Evolutionary conservation across 2,113 vertebrate genomes (phyloP), one percentile per base, ranked within the genome.

Genomic region (Entosphenus tridentatus): DNA sequence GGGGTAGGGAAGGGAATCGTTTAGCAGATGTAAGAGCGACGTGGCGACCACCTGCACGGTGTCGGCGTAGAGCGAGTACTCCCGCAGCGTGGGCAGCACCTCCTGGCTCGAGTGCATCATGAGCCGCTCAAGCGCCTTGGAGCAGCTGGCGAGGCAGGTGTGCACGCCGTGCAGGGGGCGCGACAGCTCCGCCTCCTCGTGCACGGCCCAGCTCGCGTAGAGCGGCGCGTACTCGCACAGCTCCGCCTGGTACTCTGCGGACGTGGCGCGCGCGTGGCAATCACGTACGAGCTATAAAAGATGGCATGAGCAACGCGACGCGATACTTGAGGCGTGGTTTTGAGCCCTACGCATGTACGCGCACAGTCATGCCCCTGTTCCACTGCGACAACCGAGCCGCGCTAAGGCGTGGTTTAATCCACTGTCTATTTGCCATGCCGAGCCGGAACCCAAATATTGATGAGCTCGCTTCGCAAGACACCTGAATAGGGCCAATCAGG

Each of bases 31-130:
- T 2, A 68, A 70, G 16, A 11, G 57, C 17, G 12, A 11, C 6
- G 39, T 39, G 39, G 39, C 39, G 39, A 39, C 39, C 39, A 39
- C 39, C 39, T 84, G 85, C 3, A 96, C 75, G 1, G 85, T 87
- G 67, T 96, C 93, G 3, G 82, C 77, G 69, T 88, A 93, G 65
- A 96, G 87, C 68, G 87, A 79, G 0, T 96, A 98, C 57, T 98
- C 89, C 1, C 95, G 89, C 10, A 96, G 73, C 1, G 80, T 72
- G 0, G 93, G 91, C 67, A 86, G 80, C 57, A 96, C 79, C 39
- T 74, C 74, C 55, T 86, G 81, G 0, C 83, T 82, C 71, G 91
- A 79, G 8, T 84, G 81, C 1, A 78, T 70, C 77, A 86, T 79
- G 57, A 80, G 77, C 72, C 76, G 82, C 62, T 90, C 87, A 0